These are phyloP conservation scores for Toxonevra muliebris DNA, from an alignment of 2,888 invertebrate genomes.

Conservation along the genomic window DNA sequence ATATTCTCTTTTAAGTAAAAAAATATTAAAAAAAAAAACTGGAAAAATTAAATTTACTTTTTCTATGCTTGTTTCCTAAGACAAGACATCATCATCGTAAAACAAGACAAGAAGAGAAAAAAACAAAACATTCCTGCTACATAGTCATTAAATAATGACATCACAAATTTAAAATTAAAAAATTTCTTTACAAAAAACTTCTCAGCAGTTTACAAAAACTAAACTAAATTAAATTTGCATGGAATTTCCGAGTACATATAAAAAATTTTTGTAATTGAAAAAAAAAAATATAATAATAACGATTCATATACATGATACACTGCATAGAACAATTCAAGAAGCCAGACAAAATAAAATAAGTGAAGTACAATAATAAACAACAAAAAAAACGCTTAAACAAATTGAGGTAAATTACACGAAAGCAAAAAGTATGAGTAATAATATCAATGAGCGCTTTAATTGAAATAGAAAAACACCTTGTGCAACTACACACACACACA, in stretches of 20 bases:
- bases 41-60: background rate
- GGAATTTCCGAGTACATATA: background rate
- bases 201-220: background rate
- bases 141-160: constrained; percentile 9
- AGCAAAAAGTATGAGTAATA: constrained; percentile 53
- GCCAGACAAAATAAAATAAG: no score
- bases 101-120: no score
- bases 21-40: background rate
- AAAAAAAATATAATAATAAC: background rate
- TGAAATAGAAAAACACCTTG: constrained; percentile 14
- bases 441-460: constrained; percentile 49
- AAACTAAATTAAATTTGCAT: constrained; percentile 4
- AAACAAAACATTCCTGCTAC: no score
- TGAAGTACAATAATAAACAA: no score
- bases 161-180: constrained; percentile 3
- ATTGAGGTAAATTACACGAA: constrained; percentile 49
- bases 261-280: background rate
- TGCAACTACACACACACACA: no score
- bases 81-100: no score
- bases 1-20: background rate
- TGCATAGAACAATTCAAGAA: no score
- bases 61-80: background rate
- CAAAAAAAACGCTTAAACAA: constrained; percentile 14
- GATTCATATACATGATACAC: background rate
- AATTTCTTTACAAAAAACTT: background rate